Evolutionary conservation across 2,113 vertebrate genomes (phyloP).

Genomic region (Aspiorhynchus laticeps): DNA sequence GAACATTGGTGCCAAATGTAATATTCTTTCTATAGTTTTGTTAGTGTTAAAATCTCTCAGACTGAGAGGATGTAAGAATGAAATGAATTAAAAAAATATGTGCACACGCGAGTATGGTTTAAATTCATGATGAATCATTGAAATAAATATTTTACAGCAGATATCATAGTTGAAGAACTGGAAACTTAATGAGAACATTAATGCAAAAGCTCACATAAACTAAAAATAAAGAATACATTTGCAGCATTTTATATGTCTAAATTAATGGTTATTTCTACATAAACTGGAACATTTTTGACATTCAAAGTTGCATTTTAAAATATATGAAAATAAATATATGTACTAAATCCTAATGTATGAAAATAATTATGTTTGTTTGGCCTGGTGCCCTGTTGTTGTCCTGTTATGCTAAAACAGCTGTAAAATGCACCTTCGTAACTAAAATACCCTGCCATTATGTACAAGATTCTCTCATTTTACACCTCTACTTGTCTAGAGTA

Average conservation of each 20-base stretch:
- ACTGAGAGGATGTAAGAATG: neutral
- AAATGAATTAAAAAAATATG: no score
- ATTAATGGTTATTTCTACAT: no score
- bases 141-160: no score
- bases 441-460: constrained; percentile 43
- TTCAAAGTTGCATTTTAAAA: neutral
- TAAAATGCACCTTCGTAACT: constrained; percentile 47
- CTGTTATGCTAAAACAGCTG: constrained; percentile 17
- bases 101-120: no score
- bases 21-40: neutral
- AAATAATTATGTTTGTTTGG: neutral
- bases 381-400: neutral
- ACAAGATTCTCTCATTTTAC: constrained; percentile 40
- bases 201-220: no score
- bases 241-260: no score
- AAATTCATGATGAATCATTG: no score
- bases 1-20: neutral
- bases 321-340: neutral
- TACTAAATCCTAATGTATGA: no score
- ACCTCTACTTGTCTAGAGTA: constrained; percentile 4
- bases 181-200: no score
- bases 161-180: no score
- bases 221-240: no score
- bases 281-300: no score
- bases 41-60: neutral